phyloP scores from a whole-genome alignment of 2,113 vertebrate genomes.

The Ctenomys sociabilis region DNA sequence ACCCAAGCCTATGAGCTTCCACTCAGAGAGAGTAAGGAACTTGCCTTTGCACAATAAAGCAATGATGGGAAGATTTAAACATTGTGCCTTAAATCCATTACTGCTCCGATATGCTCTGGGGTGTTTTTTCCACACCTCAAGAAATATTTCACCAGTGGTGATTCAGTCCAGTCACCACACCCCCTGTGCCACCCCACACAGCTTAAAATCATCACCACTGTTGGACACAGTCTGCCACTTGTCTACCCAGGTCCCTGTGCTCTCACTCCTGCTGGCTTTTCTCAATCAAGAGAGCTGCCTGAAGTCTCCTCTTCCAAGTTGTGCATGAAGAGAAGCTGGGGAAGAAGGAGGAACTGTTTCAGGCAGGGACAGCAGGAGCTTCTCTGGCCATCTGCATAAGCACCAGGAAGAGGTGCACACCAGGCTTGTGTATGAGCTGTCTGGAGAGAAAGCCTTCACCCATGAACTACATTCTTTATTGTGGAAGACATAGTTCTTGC shows the following conservation, averaged over 20 bases:
- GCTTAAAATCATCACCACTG: neutral
- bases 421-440: neutral
- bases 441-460: slow-evolving; percentile 19
- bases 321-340: neutral
- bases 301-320: neutral
- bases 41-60: neutral
- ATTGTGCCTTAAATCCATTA: neutral
- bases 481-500: slow-evolving; percentile 8
- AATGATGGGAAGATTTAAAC: neutral
- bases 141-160: slow-evolving; percentile 52
- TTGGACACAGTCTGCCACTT: neutral
- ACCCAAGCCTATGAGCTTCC: neutral
- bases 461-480: neutral
- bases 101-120: slow-evolving; percentile 3
- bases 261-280: slow-evolving; percentile 35
- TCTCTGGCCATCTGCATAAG: neutral
- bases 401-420: neutral
- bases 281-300: neutral
- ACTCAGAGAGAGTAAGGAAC: neutral
- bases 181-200: neutral
- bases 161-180: neutral
- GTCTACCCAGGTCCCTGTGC: neutral
- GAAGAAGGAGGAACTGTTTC: neutral
- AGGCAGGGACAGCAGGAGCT: neutral
- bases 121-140: slow-evolving; percentile 20